Conservation (phyloP, 2,797 vertebrate genomes). For the Malurus splendens region DNA sequence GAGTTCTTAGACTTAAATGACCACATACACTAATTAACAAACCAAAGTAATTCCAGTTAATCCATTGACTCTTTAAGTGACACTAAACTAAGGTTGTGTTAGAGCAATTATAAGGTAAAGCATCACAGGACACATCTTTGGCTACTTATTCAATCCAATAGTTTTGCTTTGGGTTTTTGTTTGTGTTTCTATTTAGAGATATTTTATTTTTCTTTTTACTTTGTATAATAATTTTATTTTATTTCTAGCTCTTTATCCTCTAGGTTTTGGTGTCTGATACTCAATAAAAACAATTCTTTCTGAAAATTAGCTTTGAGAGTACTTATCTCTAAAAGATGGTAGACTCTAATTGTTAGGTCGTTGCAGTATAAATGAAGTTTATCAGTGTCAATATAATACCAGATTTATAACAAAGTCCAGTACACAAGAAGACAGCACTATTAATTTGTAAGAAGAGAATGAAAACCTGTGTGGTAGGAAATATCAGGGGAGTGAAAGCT, state of each 20-base stretch:
- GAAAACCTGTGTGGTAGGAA: not conserved
- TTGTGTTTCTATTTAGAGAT: not conserved
- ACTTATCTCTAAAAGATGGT: not conserved
- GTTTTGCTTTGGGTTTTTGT: not conserved
- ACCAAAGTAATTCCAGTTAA: not conserved
- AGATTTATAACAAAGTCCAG: not conserved
- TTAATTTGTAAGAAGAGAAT: not conserved
- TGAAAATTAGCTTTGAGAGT: not conserved
- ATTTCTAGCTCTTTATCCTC: not conserved
- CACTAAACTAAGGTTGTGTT: not conserved
- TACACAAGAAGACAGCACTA: not conserved
- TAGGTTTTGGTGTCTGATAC: not conserved
- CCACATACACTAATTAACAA: not conserved
- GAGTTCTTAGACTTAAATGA: not conserved
- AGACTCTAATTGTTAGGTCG: not conserved
- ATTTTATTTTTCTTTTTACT: not conserved
- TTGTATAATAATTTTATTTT: not conserved
- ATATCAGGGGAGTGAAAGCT: not conserved
- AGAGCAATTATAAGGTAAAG: not conserved
- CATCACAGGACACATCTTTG: not conserved
- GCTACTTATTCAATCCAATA: not conserved
- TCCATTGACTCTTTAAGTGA: not conserved
- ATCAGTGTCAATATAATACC: not conserved
- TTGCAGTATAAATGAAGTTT: not conserved
- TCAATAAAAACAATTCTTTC: not conserved